Base-by-base conservation (phyloP, 2,797 vertebrate genomes). In the Clarias pachynema region DNA sequence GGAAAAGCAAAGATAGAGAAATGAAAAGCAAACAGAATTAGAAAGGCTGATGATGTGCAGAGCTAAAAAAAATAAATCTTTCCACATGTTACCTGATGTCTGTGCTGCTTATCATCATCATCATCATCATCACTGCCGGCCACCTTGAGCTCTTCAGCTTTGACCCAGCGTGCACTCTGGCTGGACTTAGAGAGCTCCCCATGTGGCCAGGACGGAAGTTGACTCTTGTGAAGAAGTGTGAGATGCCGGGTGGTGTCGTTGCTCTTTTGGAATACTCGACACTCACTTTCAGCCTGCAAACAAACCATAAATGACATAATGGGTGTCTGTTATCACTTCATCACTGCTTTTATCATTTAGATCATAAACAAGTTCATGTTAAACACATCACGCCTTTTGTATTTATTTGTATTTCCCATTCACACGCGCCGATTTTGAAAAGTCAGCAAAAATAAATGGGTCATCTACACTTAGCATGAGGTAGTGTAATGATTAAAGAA, bases 261-360 rank as follows among this genome's bases (percentile, higher is more conserved):
- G 82, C 89, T 94, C 5, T 77, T 91, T 73, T 87, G 60, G 3
- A 92, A 87, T 1, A 90, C 24, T 65, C 75, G 86, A 26, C 89
- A 91, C 84, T 96, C 93, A 84, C 92, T 89, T 88, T 93, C 92
- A 0, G 75, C 91, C 97, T 97, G 49, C 9, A 57, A 60, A 80
- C 49, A 60, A 29, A 70, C 8, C 5, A 57, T 4, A 56, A 24
- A 24, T 34, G 15, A 53, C 14, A 69, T 57, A 26, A 34, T 2
- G 14, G 29, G 49, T 44, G 26, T 63, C 29, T 37, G 57, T 60
- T 62, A 56, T 29, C 57, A n/a, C 69, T 75, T 8, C 29, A 53
- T 29, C 22, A 74, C 40, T n/a, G n/a, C 31, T 6, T 56, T 69
- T 31, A 66, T 18, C 29, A 68, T 20, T 31, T 62, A 62, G 15